Evolutionary conservation across 2,113 vertebrate genomes (phyloP).

Genomic region (Malurus alboscapulatus): DNA sequence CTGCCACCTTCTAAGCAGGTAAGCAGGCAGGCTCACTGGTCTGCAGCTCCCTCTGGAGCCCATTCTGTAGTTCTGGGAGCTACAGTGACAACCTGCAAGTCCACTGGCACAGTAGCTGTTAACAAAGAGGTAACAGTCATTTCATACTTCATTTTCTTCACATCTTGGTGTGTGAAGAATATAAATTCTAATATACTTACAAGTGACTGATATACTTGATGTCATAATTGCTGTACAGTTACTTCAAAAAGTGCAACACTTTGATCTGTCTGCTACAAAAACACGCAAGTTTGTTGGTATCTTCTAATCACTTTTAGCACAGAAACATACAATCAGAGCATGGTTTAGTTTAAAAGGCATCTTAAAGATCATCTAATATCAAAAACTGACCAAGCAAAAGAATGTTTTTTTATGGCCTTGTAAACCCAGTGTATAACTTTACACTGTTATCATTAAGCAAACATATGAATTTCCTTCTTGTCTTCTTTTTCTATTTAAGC

Average conservation of each 20-base stretch:
- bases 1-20: background rate
- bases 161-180: accelerated
- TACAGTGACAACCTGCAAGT: background rate
- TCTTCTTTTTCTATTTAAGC: background rate
- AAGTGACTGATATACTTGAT: background rate
- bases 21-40: background rate
- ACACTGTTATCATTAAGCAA: background rate
- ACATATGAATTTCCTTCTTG: background rate
- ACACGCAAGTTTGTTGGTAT: background rate
- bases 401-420: background rate
- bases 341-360: background rate
- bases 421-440: background rate
- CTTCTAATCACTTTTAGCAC: background rate
- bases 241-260: background rate
- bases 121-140: background rate
- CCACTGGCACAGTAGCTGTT: background rate
- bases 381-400: background rate
- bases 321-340: background rate
- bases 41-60: background rate
- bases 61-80: background rate
- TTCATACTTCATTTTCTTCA: background rate
- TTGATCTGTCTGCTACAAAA: background rate
- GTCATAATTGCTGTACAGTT: background rate
- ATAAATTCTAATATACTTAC: background rate
- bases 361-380: background rate